phyloP scores from a whole-genome alignment of 2,797 vertebrate species.

The Centroberyx gerrardi region DNA sequence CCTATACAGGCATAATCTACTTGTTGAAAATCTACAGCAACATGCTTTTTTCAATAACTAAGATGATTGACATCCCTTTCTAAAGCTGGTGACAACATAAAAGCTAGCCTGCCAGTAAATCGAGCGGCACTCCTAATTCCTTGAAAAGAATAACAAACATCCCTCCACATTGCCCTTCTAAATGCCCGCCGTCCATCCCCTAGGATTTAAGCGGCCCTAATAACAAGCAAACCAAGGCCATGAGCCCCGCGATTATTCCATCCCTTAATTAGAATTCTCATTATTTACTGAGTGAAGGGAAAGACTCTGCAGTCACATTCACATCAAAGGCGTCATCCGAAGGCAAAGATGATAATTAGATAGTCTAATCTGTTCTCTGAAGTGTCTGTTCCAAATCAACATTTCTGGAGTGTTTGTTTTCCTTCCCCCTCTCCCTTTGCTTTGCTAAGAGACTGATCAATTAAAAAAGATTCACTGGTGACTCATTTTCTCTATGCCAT shows the following conservation, averaged over 20 bases:
- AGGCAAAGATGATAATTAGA: conserved; percentile 87
- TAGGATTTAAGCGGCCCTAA: conserved; percentile 81
- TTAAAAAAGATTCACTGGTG: conserved; percentile 80
- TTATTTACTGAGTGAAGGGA: conserved; percentile 85
- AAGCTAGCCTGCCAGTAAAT: conserved; percentile 80
- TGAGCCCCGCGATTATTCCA: conserved; percentile 83
- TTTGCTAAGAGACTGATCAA: conserved; percentile 83
- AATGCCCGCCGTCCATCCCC: conserved; percentile 82
- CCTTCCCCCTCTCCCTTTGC: conserved; percentile 70
- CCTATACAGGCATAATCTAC: conserved; percentile 61
- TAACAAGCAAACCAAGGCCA: conserved; percentile 84
- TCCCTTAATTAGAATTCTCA: conserved; percentile 89
- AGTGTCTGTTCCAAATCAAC: conserved; percentile 84
- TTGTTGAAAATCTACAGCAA: conserved; percentile 69
- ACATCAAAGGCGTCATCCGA: conserved; percentile 86
- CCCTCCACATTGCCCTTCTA: conserved; percentile 76
- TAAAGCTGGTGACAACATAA: conserved; percentile 79
- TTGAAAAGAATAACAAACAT: conserved; percentile 73
- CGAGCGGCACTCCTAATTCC: conserved; percentile 77
- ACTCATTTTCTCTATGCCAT: conserved; percentile 78
- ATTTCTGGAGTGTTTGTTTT: conserved; percentile 86
- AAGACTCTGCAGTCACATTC: conserved; percentile 83
- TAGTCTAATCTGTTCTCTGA: conserved; percentile 85
- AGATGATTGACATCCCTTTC: conserved; percentile 76
- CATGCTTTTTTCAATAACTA: conserved; percentile 71